Conservation (phyloP, 2,888 invertebrate genomes). For the Allacma fusca region DNA sequence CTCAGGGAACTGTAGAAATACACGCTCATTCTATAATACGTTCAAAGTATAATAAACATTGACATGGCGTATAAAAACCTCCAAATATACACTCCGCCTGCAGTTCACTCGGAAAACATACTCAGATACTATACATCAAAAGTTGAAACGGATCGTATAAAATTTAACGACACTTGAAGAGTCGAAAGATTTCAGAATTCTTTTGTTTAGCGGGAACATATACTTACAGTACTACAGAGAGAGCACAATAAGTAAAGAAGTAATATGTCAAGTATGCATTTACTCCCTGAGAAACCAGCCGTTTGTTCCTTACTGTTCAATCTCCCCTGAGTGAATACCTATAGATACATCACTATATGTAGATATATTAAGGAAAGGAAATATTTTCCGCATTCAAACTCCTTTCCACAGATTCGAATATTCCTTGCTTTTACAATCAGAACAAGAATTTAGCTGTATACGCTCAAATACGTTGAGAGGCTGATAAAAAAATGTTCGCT, state of each 20-base stretch:
- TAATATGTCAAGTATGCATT: conserved; percentile 1
- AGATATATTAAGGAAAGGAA: not conserved
- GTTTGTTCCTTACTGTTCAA: not conserved
- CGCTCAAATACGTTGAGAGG: not conserved
- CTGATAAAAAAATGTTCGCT: not conserved
- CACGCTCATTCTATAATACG: no score
- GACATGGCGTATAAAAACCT: not conserved
- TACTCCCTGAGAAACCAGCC: not conserved
- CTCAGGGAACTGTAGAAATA: no score
- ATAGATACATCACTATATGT: no score
- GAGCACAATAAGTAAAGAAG: not conserved
- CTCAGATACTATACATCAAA: not conserved
- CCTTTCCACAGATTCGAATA: no score
- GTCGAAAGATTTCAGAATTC: conserved; percentile 20
- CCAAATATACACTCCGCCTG: not conserved
- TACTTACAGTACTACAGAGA: no score
- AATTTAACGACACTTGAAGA: conserved; percentile 36
- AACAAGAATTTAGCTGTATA: no score
- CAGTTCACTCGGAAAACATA: not conserved
- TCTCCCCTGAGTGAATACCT: no score
- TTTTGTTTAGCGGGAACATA: conserved; percentile 12
- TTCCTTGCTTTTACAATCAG: no score
- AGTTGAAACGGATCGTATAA: conserved; percentile 38
- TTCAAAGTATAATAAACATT: conserved; percentile 3
- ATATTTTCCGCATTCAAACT: conserved; percentile 24